phyloP scores from a whole-genome alignment of 1,140 invertebrate species.

The Plectrocnemia conspersa region DNA sequence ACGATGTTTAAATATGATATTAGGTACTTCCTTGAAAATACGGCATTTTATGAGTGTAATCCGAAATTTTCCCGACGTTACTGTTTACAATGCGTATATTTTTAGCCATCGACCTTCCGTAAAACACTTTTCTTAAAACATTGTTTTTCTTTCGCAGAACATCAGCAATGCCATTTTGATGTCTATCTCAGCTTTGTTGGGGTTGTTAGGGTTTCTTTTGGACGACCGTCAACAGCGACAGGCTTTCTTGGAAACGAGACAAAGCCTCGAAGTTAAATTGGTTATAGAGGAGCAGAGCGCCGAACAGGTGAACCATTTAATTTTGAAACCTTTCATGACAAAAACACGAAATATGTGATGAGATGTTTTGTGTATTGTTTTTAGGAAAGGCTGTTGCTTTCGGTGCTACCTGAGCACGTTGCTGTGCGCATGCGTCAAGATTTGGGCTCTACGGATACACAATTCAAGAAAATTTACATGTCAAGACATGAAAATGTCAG shows the following conservation, averaged over 20 bases:
- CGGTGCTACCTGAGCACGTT: constrained; percentile 90
- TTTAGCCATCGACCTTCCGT: neutral
- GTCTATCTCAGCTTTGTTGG: constrained; percentile 66
- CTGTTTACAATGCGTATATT: neutral
- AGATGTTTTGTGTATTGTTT: constrained; percentile 31
- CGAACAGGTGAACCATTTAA: constrained; percentile 65
- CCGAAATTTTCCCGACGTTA: neutral
- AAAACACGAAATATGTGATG: neutral
- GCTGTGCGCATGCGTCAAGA: constrained; percentile 92
- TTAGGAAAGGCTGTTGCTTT: constrained; percentile 83
- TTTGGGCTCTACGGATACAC: constrained; percentile 79
- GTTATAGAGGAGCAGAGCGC: constrained; percentile 89
- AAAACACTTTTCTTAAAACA: too few relatives aligned
- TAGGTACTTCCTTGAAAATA: neutral
- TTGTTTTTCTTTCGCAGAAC: constrained; percentile 53
- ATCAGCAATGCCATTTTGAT: constrained; percentile 66
- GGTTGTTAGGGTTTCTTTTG: constrained; percentile 73
- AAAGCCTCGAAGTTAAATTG: constrained; percentile 85
- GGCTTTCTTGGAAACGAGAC: constrained; percentile 86
- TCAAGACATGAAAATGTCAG: constrained; percentile 94
- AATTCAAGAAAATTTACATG: constrained; percentile 98
- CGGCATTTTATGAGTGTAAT: too few relatives aligned
- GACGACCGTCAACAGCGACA: constrained; percentile 80
- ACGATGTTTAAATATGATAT: too few relatives aligned
- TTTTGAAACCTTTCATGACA: neutral